Evolutionary conservation across 2,113 vertebrate species (phyloP).

Genomic region (Zosterops japonicus): DNA sequence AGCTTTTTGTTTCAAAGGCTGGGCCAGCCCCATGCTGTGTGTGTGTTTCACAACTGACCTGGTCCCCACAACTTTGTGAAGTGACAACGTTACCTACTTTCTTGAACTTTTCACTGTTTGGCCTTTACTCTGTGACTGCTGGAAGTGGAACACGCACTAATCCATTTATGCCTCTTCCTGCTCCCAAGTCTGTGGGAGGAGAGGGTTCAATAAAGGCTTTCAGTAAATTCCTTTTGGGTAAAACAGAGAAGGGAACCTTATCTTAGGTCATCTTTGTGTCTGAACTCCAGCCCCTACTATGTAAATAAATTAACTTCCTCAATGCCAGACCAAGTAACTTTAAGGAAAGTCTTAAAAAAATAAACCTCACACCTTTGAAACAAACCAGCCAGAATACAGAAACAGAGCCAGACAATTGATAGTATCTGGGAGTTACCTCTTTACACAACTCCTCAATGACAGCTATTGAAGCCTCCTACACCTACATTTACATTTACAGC

Average conservation of each 20-base stretch:
- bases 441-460: background rate
- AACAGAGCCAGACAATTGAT: background rate
- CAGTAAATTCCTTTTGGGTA: background rate
- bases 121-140: background rate
- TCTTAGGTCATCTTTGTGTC: background rate
- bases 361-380: background rate
- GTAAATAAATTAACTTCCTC: conserved; percentile 25
- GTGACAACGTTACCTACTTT: background rate
- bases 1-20: background rate
- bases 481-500: background rate
- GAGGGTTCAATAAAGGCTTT: background rate
- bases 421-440: background rate
- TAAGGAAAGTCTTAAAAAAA: background rate
- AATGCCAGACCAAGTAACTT: background rate
- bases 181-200: background rate
- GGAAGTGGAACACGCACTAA: background rate
- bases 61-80: background rate
- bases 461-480: background rate
- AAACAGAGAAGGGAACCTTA: background rate
- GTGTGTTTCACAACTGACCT: background rate
- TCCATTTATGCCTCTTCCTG: background rate
- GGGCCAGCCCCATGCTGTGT: background rate
- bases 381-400: background rate
- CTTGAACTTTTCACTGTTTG: conserved; percentile 1
- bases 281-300: background rate